Evolutionary conservation across 2,888 invertebrate species (phyloP).

Genomic region (Callyntrura sp.): DNA sequence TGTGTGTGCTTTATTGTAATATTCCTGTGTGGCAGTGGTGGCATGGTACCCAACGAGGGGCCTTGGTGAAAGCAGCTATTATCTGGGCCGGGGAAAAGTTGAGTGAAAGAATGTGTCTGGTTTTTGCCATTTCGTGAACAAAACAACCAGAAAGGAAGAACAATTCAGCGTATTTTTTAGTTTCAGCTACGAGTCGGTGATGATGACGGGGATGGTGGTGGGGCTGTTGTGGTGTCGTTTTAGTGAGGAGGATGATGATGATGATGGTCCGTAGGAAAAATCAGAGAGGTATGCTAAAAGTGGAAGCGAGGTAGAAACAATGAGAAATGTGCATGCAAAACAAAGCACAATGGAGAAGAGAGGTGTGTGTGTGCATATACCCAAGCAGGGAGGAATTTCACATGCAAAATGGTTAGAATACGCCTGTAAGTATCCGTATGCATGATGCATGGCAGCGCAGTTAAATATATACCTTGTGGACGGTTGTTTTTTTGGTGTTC

Average conservation of each 20-base stretch:
- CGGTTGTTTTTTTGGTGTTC: too few relatives aligned
- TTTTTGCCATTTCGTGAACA: not conserved
- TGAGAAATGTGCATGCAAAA: constrained; percentile 71
- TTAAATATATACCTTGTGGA: not conserved
- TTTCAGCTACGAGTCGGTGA: constrained; percentile 27
- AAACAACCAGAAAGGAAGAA: not conserved
- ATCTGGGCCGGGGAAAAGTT: constrained; percentile 8
- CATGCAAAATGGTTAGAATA: not conserved
- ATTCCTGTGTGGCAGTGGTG: not conserved
- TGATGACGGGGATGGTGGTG: constrained; percentile 4
- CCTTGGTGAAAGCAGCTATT: constrained; percentile 55
- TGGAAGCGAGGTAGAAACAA: not conserved
- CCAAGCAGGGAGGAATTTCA: not conserved
- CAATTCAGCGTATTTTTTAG: constrained; percentile 30
- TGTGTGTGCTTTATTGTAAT: not conserved
- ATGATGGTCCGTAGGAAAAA: constrained; percentile 37
- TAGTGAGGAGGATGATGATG: constrained; percentile 7
- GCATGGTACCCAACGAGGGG: not conserved
- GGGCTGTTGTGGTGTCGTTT: not conserved
- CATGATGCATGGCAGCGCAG: not conserved
- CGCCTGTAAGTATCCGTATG: not conserved
- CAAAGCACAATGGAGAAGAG: not conserved
- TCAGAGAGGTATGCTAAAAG: constrained; percentile 13
- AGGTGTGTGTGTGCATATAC: not conserved
- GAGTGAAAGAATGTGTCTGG: not conserved